Conservation (phyloP, 2,888 invertebrate species). For the Tachina grossa region DNA sequence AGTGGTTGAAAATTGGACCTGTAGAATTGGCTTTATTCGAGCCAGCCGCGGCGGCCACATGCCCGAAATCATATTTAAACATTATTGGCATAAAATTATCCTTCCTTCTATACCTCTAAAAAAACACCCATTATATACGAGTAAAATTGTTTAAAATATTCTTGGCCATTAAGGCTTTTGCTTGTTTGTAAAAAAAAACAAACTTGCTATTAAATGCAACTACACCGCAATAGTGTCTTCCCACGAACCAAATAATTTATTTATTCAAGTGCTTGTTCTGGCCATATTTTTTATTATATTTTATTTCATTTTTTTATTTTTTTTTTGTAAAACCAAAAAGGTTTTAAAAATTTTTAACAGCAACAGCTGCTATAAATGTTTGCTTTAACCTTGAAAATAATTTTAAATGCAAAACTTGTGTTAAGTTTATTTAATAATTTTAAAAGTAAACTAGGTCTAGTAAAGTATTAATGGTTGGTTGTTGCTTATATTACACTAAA, state of each 20-base stretch:
- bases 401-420: conserved; percentile 42
- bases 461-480: not conserved
- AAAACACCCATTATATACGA: too few relatives aligned
- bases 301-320: too few relatives aligned
- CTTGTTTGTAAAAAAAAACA: not conserved
- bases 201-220: not conserved
- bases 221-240: conserved; percentile 15
- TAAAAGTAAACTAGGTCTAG: conserved; percentile 9
- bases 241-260: conserved; percentile 47
- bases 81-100: too few relatives aligned
- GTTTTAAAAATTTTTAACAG: conserved; percentile 31
- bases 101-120: too few relatives aligned
- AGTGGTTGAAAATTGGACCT: too few relatives aligned
- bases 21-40: too few relatives aligned
- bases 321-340: not conserved
- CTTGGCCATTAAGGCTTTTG: not conserved
- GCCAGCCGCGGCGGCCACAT: too few relatives aligned
- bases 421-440: conserved; percentile 23
- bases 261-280: conserved; percentile 17
- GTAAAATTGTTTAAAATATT: not conserved
- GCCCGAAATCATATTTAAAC: too few relatives aligned
- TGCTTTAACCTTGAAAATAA: conserved; percentile 48
- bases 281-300: conserved; percentile 31
- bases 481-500: conserved; percentile 20
- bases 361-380: conserved; percentile 56